Evolutionary conservation across 2,888 invertebrate genomes (phyloP), one percentile per base, ranked within the genome.

Genomic region (Amphipyra tragopoginis): DNA sequence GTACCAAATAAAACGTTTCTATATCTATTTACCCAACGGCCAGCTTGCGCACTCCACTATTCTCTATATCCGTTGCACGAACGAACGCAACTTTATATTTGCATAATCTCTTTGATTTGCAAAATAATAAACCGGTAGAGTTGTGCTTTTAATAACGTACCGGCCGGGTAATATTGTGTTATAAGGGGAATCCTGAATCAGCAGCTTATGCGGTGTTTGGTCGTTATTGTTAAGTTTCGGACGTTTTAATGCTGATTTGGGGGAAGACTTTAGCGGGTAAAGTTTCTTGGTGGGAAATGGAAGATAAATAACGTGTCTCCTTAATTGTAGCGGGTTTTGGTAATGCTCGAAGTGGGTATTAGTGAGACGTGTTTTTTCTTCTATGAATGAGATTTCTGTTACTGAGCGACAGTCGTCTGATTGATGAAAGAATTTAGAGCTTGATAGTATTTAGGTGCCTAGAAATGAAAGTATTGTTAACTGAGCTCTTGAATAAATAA

Each of bases 81-180:
- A 47, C 51, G 38, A 71, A 52, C 72, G 60, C 65, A 52, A 69
- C 65, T 65, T 52, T 39, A 54, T 65, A 78, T 79, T 78, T 74
- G 85, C 85, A 86, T 90, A 87, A 89, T 89, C 86, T 83, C 81
- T 85, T 84, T 85, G 86, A 86, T 89, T 88, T 83, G 79, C 80
- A 77, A 84, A 87, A 86, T 86, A 87, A 87, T 87, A 85, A 66
- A 80, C 77, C 36, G 10, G 36, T 36, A 36, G 6, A 29, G 29
- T 29, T 29, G 36, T 36, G 36, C 36, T 36, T 36, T 36, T 36
- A 36, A 36, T 36, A 36, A 36, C 29, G 29, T 36, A 36, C 9
- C 11, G 10, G 1, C 7, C 36, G 10, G 10, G 40, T 57, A 72
- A 69, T 68, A 72, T 62, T 61, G 15, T 58, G 47, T 66, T 45